Base-by-base conservation (phyloP, 2,888 invertebrate genomes). In the Anoplius nigerrimus region DNA sequence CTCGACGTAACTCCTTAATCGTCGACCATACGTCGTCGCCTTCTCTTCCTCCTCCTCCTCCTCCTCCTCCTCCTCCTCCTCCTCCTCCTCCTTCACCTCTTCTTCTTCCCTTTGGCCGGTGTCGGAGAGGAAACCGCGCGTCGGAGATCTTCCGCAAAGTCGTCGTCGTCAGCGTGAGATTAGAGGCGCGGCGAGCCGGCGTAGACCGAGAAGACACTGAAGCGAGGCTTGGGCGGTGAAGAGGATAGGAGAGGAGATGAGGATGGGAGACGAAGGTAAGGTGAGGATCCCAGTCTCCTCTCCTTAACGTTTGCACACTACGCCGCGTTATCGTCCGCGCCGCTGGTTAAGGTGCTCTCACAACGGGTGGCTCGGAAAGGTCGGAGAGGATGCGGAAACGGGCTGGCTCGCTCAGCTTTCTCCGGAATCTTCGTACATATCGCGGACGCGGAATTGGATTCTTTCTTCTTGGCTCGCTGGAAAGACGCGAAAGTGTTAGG, bases 1-100 rank as follows among this genome's bases (percentile, higher is more conserved):
- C n/a, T 71, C 69, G 53, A 43, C 43, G 51, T 54, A 56, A 64
- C 48, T 66, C 74, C 69, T 75, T 77, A 80, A 80, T 76, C 73
- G 75, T 45, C 55, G 62, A 58, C 70, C 68, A 63, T 71, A 74
- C 74, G 46, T 71, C 64, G 66, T 54, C 56, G 67, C 27, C 52
- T 56, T 13, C 52, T 68, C 69, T 27, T n/a, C 58, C 46, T 18
- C 2, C 34, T 34, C 69, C 22, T n/a, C 58, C 46, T 18, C 2
- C 34, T 34, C 27, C 52, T 56, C n/a, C 52, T 68, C 69, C 22
- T n/a, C 58, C 46, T 18, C 2, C 34, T 34, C 34, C 56, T 57
- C 56, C 8, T 43, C 20, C 22, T 15, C 13, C 16, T 52, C 22
- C 5, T 61, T 18, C 43, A 42, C 18, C 43, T 43, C 20, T 61